Evolutionary conservation across 2,888 invertebrate species (phyloP), one percentile per base, ranked within the genome.

Genomic region (Tetragnatha montana): DNA sequence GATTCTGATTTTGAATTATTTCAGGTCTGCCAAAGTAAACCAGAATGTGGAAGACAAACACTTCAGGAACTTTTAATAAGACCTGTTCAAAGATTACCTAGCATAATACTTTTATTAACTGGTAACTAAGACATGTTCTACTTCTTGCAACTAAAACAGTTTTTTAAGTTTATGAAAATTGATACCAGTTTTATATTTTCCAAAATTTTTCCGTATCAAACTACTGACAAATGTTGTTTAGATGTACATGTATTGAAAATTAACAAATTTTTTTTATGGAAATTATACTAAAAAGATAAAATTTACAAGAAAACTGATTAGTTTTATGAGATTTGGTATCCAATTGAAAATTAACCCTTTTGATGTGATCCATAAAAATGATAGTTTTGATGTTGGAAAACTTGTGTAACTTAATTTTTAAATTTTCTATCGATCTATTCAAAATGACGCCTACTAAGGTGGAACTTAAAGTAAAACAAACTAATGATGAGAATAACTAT

Each of bases 61-160:
- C 95, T 99, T 92, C 97, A 97, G 93, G 99, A 99, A 94, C 95
- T 99, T 92, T 95, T 99, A 94, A 99, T 99, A 93, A 95, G 99
- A 93, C 99, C 99, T 88, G 98, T 99, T 92, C 99, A 99, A 95
- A 95, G 99, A 93, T 95, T 99, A 94, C 99, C 99, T 92, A 98
- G 98, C 94, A 96, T 99, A 93, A 97, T 97, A 94, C 95, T 99
- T 93, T 95, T 99, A 92, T 95, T 99, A 93, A 97, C 97, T 94
- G 98, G 98, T 97, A 93, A 94, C 95, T 84, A 4, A 10, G 4
- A 4, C 4, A n/a, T 60, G 17, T 1, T 60, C 4, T 60, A 12
- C 17, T 60, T 60, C 4, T 60, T 17, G 35, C 35, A 35, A 35
- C 35, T 35, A 35, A 35, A 35, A 35, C 2, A 2, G 35, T 1